Percentiles rank a stretch among this genome's conserved stretches.
phyloP scores from a whole-genome alignment of 2,888 invertebrate genomes.

The Candidula unifasciata region DNA sequence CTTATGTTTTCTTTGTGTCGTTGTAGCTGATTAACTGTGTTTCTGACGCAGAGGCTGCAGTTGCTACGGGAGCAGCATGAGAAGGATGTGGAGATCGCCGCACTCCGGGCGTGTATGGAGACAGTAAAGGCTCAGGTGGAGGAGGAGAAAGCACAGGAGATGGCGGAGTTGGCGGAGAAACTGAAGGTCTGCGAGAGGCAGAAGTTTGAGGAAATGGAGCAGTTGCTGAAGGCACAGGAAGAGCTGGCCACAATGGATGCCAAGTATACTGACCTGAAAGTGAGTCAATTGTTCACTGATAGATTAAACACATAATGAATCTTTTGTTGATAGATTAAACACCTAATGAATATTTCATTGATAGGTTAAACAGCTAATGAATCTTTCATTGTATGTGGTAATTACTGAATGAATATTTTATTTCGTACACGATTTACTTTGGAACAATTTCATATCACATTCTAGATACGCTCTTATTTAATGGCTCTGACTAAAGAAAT shows the following conservation, averaged over 20 bases:
- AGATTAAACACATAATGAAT: no score
- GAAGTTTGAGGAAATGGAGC: constrained; percentile 52
- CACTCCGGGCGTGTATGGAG: background rate
- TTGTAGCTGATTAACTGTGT: no score
- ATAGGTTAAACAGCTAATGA: no score
- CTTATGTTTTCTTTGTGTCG: no score
- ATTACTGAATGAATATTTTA: no score
- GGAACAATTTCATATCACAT: no score
- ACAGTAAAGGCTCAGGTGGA: background rate
- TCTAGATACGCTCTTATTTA: no score
- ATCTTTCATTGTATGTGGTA: no score
- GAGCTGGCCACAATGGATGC: constrained; percentile 59
- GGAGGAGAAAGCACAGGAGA: constrained; percentile 19
- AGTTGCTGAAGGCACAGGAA: constrained; percentile 61
- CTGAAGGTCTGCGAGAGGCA: constrained; percentile 10
- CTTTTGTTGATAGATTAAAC: no score
- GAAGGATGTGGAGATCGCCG: constrained; percentile 1
- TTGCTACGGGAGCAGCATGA: constrained; percentile 2
- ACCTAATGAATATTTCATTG: no score
- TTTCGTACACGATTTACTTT: no score
- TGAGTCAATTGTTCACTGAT: constrained; percentile 23
- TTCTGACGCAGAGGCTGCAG: constrained; percentile 14
- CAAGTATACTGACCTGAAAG: constrained; percentile 62
- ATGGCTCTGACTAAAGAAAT: no score
- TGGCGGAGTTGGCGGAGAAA: background rate